Conservation (phyloP, 2,113 vertebrate genomes). For the Ceyx margarethae region DNA sequence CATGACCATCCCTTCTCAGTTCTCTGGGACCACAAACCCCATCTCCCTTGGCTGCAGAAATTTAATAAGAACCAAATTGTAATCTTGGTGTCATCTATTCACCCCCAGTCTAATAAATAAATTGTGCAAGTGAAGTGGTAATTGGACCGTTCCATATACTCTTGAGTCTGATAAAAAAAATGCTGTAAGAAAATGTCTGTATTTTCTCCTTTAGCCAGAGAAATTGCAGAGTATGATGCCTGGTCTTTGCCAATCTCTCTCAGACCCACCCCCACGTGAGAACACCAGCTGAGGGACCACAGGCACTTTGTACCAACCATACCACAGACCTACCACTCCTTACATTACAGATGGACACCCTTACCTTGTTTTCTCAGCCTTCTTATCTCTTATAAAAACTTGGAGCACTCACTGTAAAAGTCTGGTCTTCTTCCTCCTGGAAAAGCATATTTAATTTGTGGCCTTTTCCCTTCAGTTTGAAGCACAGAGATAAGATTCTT, state of each 20-base stretch:
- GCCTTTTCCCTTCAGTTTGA: neutral
- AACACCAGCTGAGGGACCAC: neutral
- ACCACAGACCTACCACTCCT: neutral
- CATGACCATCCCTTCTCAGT: neutral
- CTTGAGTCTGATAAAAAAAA: neutral
- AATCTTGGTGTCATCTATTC: neutral
- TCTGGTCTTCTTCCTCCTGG: neutral
- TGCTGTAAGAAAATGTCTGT: neutral
- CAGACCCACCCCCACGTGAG: neutral
- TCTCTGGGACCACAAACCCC: neutral
- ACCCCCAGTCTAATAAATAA: neutral
- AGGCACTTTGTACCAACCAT: neutral
- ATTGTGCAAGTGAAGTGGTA: neutral
- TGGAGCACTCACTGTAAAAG: neutral
- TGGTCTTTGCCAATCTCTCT: neutral
- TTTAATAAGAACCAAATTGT: conserved; percentile 14
- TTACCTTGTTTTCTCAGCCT: neutral
- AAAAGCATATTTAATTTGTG: neutral
- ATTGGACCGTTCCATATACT: neutral
- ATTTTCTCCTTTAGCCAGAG: neutral
- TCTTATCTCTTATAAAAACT: neutral
- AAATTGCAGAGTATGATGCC: neutral
- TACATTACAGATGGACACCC: neutral
- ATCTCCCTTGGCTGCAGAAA: neutral
- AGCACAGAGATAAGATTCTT: neutral